Percentiles rank a stretch among this genome's conserved stretches.
Conservation (phyloP, 2,797 vertebrate genomes). For the Tinamus major region DNA sequence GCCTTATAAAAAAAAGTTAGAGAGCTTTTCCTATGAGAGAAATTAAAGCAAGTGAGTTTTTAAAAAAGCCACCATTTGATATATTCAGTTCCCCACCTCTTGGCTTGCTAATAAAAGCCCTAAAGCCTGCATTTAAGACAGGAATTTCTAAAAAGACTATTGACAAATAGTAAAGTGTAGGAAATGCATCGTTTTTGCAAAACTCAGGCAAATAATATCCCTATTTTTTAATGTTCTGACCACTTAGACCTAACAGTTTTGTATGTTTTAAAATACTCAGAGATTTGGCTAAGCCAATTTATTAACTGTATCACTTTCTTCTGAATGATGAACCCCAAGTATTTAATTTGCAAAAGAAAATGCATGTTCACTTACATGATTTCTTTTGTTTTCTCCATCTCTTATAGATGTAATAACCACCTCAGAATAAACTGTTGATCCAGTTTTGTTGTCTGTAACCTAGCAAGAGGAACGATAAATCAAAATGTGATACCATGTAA, state of each 20-base stretch:
- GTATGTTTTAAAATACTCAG: background rate
- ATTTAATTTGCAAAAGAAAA: background rate
- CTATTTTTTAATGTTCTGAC: background rate
- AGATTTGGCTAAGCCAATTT: background rate
- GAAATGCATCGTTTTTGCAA: background rate
- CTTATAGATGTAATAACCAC: constrained; percentile 76
- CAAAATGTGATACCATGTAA: background rate
- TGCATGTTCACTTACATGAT: constrained; percentile 82
- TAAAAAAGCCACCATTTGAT: background rate
- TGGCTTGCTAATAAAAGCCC: background rate
- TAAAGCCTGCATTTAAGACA: background rate
- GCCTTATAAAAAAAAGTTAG: background rate
- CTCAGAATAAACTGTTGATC: constrained; percentile 80
- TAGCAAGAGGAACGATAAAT: constrained; percentile 58
- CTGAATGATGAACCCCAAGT: background rate
- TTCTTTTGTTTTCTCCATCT: constrained; percentile 80
- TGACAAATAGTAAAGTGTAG: background rate
- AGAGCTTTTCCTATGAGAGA: background rate
- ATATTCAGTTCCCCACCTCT: background rate
- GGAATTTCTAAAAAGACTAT: background rate
- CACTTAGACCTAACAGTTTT: background rate
- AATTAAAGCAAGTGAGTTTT: background rate
- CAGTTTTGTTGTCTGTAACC: constrained; percentile 87
- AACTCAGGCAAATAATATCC: background rate
- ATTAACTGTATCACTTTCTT: background rate